Evolutionary conservation across 2,888 invertebrate genomes (phyloP).

Genomic region (Cheilosia soror): DNA sequence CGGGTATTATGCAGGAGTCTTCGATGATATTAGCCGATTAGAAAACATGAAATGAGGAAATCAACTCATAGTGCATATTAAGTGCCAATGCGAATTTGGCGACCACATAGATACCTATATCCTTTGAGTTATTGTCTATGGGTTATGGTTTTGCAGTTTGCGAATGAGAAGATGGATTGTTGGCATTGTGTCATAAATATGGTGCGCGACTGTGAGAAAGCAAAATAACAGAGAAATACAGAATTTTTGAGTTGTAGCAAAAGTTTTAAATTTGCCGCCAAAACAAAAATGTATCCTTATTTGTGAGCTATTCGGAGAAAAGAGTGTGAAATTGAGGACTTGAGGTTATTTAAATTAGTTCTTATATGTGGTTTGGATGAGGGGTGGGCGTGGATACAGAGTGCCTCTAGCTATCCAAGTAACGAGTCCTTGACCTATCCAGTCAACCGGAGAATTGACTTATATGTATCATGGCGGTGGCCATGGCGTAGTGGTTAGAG

Average conservation of each 20-base stretch:
- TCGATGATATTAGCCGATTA: conserved; percentile 67
- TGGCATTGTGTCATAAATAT: conserved; percentile 55
- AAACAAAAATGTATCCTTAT: neutral
- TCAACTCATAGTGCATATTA: conserved; percentile 70
- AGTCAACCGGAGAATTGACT: no score
- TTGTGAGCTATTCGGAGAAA: neutral
- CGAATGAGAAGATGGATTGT: conserved; percentile 57
- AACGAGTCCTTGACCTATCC: no score
- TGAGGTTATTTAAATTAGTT: no score
- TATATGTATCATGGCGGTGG: no score
- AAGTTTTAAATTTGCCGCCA: neutral
- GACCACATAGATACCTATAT: conserved; percentile 40
- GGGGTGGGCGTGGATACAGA: no score
- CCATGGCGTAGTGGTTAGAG: no score
- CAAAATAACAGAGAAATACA: neutral
- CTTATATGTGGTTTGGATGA: no score
- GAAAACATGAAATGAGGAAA: conserved; percentile 71
- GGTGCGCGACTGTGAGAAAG: conserved; percentile 19
- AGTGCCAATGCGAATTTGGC: conserved; percentile 61
- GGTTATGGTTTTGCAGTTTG: conserved; percentile 41
- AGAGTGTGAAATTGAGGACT: no score
- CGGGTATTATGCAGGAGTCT: conserved; percentile 14
- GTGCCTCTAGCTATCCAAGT: no score
- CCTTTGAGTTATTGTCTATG: conserved; percentile 62
- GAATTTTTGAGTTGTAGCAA: neutral